Conservation (phyloP, 2,113 vertebrate genomes). For the Chascanopsetta lugubris region DNA sequence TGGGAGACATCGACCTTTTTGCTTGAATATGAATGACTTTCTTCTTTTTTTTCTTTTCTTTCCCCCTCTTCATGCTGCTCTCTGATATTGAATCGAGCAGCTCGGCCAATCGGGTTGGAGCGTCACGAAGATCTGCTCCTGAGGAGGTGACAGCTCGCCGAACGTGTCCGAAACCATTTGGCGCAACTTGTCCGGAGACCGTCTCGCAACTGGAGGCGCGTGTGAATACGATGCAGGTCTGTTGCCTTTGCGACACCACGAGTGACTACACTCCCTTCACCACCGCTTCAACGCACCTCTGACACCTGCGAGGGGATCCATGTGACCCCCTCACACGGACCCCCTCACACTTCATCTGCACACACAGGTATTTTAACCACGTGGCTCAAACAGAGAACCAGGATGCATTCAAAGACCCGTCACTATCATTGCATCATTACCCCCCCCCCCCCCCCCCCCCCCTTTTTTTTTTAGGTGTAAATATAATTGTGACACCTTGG, state of each 20-base stretch:
- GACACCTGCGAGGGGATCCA: no score
- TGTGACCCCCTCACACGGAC: no score
- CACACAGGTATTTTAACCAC: slow-evolving; percentile 7
- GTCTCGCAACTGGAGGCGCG: slow-evolving; percentile 37
- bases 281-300: no score
- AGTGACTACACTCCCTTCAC: no score
- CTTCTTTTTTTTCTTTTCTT: slow-evolving; percentile 26
- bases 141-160: slow-evolving; percentile 47
- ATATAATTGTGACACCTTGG: background rate
- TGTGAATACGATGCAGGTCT: slow-evolving; percentile 34
- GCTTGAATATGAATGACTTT: slow-evolving; percentile 46
- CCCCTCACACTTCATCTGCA: no score
- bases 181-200: slow-evolving; percentile 28
- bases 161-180: slow-evolving; percentile 47
- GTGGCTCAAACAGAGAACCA: background rate
- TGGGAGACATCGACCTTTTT: slow-evolving; percentile 47
- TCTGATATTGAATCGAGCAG: slow-evolving; percentile 12
- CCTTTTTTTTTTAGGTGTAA: background rate
- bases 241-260: no score
- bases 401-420: background rate
- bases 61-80: slow-evolving; percentile 12
- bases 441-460: background rate
- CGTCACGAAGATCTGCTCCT: slow-evolving; percentile 18
- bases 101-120: slow-evolving; percentile 16
- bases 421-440: background rate